Evolutionary conservation across 2,113 vertebrate species (phyloP), one percentile per base, ranked within the genome.

Genomic region (Notechis scutatus): DNA sequence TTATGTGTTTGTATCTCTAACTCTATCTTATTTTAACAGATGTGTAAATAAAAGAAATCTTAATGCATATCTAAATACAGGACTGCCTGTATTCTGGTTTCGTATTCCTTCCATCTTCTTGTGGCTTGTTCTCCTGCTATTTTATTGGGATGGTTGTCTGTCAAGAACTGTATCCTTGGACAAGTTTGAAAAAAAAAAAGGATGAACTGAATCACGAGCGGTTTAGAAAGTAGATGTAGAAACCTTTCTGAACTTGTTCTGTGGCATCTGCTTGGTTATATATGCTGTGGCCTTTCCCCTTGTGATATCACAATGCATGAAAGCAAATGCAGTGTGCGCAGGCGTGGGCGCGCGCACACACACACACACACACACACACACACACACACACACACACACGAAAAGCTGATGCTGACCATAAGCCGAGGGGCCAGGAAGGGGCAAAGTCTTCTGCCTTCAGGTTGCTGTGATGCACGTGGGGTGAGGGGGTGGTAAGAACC

Each of bases 251-350:
- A 93, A 93, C 88, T 95, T 95, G 90, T 90, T 89, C 50, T 90
- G 91, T 90, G 92, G 92, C 95, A 92, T 96, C 94, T 95, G 92
- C 89, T 94, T 88, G 74, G 89, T 26, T 89, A 94, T 92, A 92
- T 95, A 95, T n/a, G 45, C 8, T 0, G 0, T 56, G 29, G 90
- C 29, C 92, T 94, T 93, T 21, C 85, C 61, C 47, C 7, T 86
- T 85, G 86, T 85, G 94, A 93, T 69, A 95, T 93, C 93, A 91
- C 34, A 3, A 85, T 92, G 89, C 45, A 69, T n/a, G 34, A 21
- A 34, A 52, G 14, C n/a, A 34, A 18, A 1, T 50, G 21, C 12
- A n/a, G 21, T 8, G 0, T 12, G 23, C 7, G 10, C 45, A 69
- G 12, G 64, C 64, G 5, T 50, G 47, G 47, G 47, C 47, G 8